Conservation (phyloP, 2,888 invertebrate genomes). For the Drosophila kuntzei region DNA sequence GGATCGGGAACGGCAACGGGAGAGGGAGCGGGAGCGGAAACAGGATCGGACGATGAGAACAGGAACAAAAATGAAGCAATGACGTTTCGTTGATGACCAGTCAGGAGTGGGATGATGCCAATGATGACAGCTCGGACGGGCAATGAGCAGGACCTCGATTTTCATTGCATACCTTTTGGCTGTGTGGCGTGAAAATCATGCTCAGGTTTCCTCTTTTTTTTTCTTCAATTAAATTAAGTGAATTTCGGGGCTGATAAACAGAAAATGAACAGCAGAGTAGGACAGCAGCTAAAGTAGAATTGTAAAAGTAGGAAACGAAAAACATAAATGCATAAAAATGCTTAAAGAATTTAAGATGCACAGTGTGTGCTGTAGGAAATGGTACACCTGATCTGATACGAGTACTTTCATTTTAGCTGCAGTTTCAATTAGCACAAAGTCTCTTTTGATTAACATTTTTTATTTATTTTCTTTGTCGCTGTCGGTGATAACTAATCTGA, state of each 20-base stretch:
- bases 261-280: slow-evolving; percentile 39
- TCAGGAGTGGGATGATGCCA: slow-evolving; percentile 7
- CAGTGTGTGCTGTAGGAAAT: background rate
- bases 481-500: slow-evolving; percentile 48
- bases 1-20: background rate
- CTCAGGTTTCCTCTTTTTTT: slow-evolving; percentile 21
- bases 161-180: slow-evolving; percentile 39
- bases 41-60: slow-evolving; percentile 5
- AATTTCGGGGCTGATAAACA: slow-evolving; percentile 68
- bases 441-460: slow-evolving; percentile 49
- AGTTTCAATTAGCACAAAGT: slow-evolving; percentile 69
- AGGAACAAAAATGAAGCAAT: slow-evolving; percentile 73
- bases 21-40: background rate
- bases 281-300: background rate
- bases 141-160: background rate
- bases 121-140: slow-evolving; percentile 21
- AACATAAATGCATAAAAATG: background rate
- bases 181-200: slow-evolving; percentile 58
- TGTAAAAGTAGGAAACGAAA: background rate
- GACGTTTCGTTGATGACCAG: slow-evolving; percentile 63
- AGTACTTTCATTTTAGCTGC: slow-evolving; percentile 8
- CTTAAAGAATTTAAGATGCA: background rate
- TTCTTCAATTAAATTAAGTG: slow-evolving; percentile 74
- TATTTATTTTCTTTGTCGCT: slow-evolving; percentile 2
- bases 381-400: background rate